Evolutionary conservation across 1,140 invertebrate genomes (phyloP).

Genomic region (Xylocopa sonorina): DNA sequence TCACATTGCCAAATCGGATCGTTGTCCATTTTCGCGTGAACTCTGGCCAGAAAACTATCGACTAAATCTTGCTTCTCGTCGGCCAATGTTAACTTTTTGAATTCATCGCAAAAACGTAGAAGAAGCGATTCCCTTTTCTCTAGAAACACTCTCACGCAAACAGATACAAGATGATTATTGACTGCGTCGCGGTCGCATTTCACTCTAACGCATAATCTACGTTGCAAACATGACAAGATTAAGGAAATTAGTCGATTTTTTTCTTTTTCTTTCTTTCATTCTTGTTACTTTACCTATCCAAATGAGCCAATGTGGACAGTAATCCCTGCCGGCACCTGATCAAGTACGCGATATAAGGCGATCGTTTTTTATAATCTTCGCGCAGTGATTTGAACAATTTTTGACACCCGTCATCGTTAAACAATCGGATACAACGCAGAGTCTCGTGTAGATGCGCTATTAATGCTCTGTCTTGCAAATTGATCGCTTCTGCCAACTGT

Average conservation of each 20-base stretch:
- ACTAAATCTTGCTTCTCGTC: conserved; percentile 92
- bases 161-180: conserved; percentile 89
- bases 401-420: conserved; percentile 88
- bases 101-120: conserved; percentile 88
- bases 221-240: not conserved
- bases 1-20: conserved; percentile 89
- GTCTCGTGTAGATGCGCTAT: conserved; percentile 95
- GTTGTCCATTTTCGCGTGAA: conserved; percentile 84
- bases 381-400: conserved; percentile 90
- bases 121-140: conserved; percentile 87
- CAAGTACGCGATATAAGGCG: conserved; percentile 93
- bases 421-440: conserved; percentile 89
- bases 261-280: too few relatives aligned
- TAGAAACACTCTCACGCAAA: conserved; percentile 91
- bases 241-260: not conserved
- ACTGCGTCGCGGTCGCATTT: conserved; percentile 88
- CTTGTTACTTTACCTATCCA: conserved; percentile 84
- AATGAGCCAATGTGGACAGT: conserved; percentile 89
- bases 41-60: conserved; percentile 84
- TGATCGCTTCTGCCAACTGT: conserved; percentile 94
- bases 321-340: conserved; percentile 91
- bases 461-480: conserved; percentile 90
- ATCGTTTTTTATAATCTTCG: conserved; percentile 90
- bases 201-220: conserved; percentile 85
- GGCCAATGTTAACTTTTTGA: conserved; percentile 87